Evolutionary conservation across 1,140 invertebrate genomes (phyloP), one percentile per base, ranked within the genome.

Genomic region (Acyrthosiphon pisum): DNA sequence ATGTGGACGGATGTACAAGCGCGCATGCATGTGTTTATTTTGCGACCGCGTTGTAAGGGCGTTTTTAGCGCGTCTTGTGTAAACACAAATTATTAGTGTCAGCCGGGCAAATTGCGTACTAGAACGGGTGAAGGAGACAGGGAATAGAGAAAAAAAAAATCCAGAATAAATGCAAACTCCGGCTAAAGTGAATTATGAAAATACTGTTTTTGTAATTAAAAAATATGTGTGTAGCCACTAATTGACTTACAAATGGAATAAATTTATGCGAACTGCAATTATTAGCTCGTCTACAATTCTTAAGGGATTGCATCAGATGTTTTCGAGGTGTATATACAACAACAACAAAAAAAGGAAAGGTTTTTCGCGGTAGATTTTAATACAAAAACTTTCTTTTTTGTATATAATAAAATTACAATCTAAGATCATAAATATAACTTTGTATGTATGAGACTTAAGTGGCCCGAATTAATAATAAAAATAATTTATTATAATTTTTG

Each of bases 41-140:
- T 68, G 89, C 53, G 53, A 90, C 89, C 89, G 26, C 89, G 89
- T 90, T 68, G 89, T 90, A 60, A 90, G 56, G 53, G 53, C 53
- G 89, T 90, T 90, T 90, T 90, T 90, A 60, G 89, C 23, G 56
- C 53, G 53, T 90, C 89, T 90, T 90, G 53, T 60, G 89, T 44
- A 90, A 90, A 90, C 53, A 68, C 46, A 44, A 90, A 90, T 90
- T 90, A 90, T 90, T 90, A 89, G 35, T 89, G 50, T 35, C 35
- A 37, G 18, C 48, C 35, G 50, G 48, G 84, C 41, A 46, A 86
- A 86, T 86, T 86, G 44, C 14, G 37, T 6, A 86, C 44, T 9
- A 53, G 48, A 89, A 89, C 50, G 48, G 48, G 48, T 35, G 35
- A 53, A 89, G 35, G 35, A 56, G n/a, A 87, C 86, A 6, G 44